Base-by-base conservation (phyloP, 1,140 invertebrate genomes). In the Colletes latitarsis region DNA sequence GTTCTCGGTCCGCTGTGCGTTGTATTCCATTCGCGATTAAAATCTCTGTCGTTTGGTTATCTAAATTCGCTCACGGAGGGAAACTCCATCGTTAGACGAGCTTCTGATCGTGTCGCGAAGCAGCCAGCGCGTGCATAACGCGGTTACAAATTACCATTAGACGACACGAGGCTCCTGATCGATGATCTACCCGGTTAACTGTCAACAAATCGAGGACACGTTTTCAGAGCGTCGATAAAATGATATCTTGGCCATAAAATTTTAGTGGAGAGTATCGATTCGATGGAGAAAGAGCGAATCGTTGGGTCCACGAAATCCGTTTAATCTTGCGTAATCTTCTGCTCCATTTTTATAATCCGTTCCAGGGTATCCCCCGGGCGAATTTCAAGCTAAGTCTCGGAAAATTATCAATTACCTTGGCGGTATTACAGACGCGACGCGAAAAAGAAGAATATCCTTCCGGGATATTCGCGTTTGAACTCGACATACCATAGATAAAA, bases 271-370 rank as follows among this genome's bases (percentile, higher is more conserved):
- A 52, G 30, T 60, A 21, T 30, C 43, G 55, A 30, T 39, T 60
- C 49, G 55, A n/a, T n/a, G n/a, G n/a, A n/a, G n/a, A n/a, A n/a
- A n/a, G n/a, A n/a, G n/a, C n/a, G n/a, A n/a, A n/a, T n/a, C n/a
- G 46, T 49, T n/a, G 15, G n/a, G 17, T 43, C 57, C 49, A 39
- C n/a, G 49, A 55, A 49, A 73, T 73, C 41, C 60, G 6, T 73
- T 66, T 72, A 79, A 79, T 72, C 55, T 19, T 53, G 21, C 60
- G 30, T 62, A 78, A 78, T 79, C 67, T 73, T 15, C 60, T 5
- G 39, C 60, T 73, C 60, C 19, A 63, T 79, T 79, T 73, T 64
- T 55, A 21, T 64, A 64, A 79, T 79, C 69, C 77, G 39, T 15
- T 14, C 57, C n/a, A 41, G 68, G 68, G 55, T 79, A 46, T 62